Evolutionary conservation across 2,888 invertebrate genomes (phyloP), one percentile per base, ranked within the genome.

Genomic region (Eledona agricola): DNA sequence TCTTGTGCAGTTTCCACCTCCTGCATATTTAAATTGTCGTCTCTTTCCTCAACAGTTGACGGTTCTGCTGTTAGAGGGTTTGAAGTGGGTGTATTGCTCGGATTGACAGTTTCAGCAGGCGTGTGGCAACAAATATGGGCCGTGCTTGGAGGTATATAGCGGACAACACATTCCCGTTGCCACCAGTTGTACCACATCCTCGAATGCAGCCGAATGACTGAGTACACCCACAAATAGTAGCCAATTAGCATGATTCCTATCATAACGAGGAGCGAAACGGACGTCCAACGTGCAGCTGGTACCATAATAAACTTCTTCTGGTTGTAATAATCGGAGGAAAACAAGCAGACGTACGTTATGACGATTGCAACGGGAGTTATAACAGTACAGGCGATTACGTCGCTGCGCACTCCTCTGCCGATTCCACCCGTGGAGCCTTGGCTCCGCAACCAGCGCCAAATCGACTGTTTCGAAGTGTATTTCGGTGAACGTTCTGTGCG

Each of bases 401-500:
- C 85, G 26, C 80, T 79, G 71, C 67, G 69, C 15, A 77, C 67
- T 16, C 72, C 72, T 38, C 73, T 62, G 2, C 72, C 65, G 31
- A 67, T 65, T 5, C 70, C 72, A 13, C 71, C 62, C n/a, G 70
- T 66, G 4, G 60, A 53, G 4, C 67, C 62, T 28, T 67, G 69
- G 37, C 71, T 57, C 34, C 65, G 73, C 53, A 87, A 67, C 86
- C 87, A 89, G 77, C 82, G 76, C 58, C 80, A 73, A 29, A 85
- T 68, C 0, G 85, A 83, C 43, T 77, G 76, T 1, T 79, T 69
- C 1, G 83, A 78, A 1, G 80, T 80, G 60, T 84, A 85, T 60
- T 80, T 79, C 31, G 84, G 85, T 1, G 83, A 82, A 16, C 87
- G 80, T 61, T 80, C 79, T 0, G 87, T 84, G n/a, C 78, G 73